Base-by-base conservation (phyloP, 2,797 vertebrate genomes). In the Hypotaenidia okinawae region DNA sequence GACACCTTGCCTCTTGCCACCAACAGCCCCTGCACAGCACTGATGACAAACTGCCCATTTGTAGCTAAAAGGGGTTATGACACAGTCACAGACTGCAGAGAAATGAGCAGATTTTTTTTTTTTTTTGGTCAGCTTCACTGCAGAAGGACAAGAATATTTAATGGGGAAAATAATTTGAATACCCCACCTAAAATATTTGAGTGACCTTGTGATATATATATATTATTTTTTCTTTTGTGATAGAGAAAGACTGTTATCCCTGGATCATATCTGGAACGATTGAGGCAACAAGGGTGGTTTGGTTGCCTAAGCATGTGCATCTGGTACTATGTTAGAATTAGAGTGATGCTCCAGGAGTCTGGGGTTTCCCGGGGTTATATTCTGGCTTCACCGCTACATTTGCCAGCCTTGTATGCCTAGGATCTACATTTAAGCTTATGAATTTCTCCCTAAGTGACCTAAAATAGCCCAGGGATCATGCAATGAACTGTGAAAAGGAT, bases 241-340 rank as follows among this genome's bases (percentile, higher is more conserved):
- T 18, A 43, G 43, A 61, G 4, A 52, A 37, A 45, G 9, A 33
- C 33, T 0, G 0, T 75, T 55, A 16, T 27, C 11, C 6, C 39
- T 49, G 25, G 22, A 49, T 75, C 30, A 13, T 12, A 39, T 22
- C 10, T 49, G 30, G 21, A 12, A 37, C n/a, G 61, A 37, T 27
- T 52, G 45, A 73, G 37, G 27, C 16, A 37, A n/a, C 5, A 24
- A 52, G 32, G 10, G 32, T 11, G 35, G 25, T 23, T 64, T 17
- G 1, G 22, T 27, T 72, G 59, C 23, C 59, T 23, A 64, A 79
- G 51, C 13, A 22, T 3, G 51, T 35, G 43, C 18, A 52, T 18
- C 32, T 5, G 8, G 27, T 52, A 59, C 27, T 52, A 21, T 37
- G 51, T 37, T 37, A 66, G 68, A 73, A 58, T 41, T 30, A 12